Conservation (phyloP, 2,113 vertebrate genomes). For the Epinephelus fuscoguttatus region DNA sequence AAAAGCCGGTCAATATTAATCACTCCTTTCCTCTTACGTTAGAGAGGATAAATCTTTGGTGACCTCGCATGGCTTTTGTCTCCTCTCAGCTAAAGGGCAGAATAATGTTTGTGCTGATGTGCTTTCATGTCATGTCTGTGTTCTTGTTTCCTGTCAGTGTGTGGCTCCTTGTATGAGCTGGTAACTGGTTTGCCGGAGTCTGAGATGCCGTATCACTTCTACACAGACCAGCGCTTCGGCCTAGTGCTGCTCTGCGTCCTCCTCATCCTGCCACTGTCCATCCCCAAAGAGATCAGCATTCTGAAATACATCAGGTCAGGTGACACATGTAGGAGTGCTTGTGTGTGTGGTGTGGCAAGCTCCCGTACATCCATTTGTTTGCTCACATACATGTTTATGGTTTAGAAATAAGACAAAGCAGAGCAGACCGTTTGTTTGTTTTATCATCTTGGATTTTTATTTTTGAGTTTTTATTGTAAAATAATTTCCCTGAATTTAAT, state of each 20-base stretch:
- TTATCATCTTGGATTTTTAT: not conserved
- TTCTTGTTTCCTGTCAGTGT: constrained; percentile 81
- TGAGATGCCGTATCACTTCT: constrained; percentile 79
- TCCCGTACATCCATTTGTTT: not conserved
- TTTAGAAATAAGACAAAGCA: not conserved
- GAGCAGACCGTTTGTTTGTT: not conserved
- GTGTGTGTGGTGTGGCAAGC: not conserved
- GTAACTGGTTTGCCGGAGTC: constrained; percentile 70
- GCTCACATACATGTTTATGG: not conserved
- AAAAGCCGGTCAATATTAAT: not conserved
- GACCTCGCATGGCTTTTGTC: not conserved
- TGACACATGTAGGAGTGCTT: not conserved
- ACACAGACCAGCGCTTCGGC: constrained; percentile 82
- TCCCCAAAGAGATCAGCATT: constrained; percentile 84
- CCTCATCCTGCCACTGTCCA: constrained; percentile 85
- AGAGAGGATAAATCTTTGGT: not conserved
- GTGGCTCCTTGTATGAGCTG: constrained; percentile 85
- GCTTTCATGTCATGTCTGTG: not conserved
- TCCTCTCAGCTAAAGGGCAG: not conserved
- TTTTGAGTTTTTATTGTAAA: not conserved
- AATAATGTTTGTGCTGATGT: not conserved
- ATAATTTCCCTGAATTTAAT: not conserved
- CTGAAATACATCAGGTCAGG: constrained; percentile 87
- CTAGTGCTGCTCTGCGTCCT: constrained; percentile 81
- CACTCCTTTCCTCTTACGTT: not conserved